A percentile compares a stretch with the other conserved stretches of the same genome.
Evolutionary conservation across 2,888 invertebrate species (phyloP).

Genomic region (Beris chalybata): DNA sequence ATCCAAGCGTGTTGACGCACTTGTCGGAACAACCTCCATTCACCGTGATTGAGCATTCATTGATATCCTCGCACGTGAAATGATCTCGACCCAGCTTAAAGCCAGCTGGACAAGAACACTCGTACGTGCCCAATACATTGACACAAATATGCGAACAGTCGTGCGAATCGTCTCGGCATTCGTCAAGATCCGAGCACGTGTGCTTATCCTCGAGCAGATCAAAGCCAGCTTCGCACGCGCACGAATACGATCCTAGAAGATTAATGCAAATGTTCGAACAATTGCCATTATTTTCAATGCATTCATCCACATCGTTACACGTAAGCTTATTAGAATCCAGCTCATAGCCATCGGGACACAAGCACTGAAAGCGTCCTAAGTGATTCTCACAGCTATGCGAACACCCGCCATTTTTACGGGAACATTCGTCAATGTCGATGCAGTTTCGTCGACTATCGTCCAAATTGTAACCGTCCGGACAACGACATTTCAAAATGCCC

Average conservation of each 20-base stretch:
- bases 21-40: constrained; percentile 50
- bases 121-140: constrained; percentile 61
- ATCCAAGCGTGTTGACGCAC: constrained; percentile 57
- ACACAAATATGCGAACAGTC: constrained; percentile 60
- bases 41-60: constrained; percentile 49
- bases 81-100: constrained; percentile 52
- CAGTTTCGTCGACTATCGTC: constrained; percentile 55
- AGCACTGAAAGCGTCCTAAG: constrained; percentile 59
- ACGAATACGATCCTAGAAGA: constrained; percentile 60
- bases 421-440: constrained; percentile 60
- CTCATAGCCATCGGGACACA: constrained; percentile 56
- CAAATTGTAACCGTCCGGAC: constrained; percentile 61
- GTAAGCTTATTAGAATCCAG: constrained; percentile 49
- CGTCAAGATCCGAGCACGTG: constrained; percentile 57
- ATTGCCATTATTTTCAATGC: constrained; percentile 58
- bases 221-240: constrained; percentile 59
- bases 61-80: constrained; percentile 48
- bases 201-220: constrained; percentile 50
- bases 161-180: constrained; percentile 51
- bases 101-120: constrained; percentile 61
- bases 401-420: constrained; percentile 62
- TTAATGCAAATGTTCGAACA: constrained; percentile 64
- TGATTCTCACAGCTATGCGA: constrained; percentile 61
- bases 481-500: constrained; percentile 60
- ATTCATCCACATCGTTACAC: constrained; percentile 63